Base-by-base conservation (phyloP, 2,888 invertebrate genomes). In the Carterocephalus palaemon region DNA sequence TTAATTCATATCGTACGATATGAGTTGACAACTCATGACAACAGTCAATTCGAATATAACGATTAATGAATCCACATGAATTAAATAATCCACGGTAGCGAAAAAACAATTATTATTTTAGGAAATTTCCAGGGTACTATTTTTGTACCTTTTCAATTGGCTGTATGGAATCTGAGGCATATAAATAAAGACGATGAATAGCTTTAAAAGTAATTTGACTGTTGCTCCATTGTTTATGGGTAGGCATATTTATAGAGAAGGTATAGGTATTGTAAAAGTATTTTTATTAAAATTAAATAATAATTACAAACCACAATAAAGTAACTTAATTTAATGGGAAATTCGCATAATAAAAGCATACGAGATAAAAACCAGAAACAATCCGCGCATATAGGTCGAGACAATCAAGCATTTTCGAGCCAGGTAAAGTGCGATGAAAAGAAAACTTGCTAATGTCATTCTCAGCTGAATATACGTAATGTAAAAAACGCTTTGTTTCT, bases 361-460 rank as follows among this genome's bases (percentile, higher is more conserved):
- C 66, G 70, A 47, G 52, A 67, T 56, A 72, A 63, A 56, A 70
- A 68, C 60, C 67, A 69, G 54, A 78, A 76, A 43, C 71, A 70
- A 65, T 63, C 72, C 53, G 52, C 67, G 53, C 63, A 69, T 54
- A 60, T 71, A 62, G 64, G 75, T 56, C 73, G 76, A 57, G 78
- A 83, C 64, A 73, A 69, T 53, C 81, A 81, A 71, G 68, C 75
- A 53, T 83, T 79, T 62, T 68, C 81, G 49, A 86, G 84, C 67
- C 86, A 86, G 81, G 86, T 86, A 82, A 70, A 65, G 66, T 52
- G 56, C 55, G 67, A 70, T 70, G 63, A 69, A 75, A 70, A 58
- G 70, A 77, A 84, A 84, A 82, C 75, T 84, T 82, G 84, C 79
- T 75, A 83, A 78, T 85, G 86, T 86, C 86, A 86, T 83, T 83